Conservation (phyloP, 1,140 invertebrate species). For the Eriosoma lanigerum region DNA sequence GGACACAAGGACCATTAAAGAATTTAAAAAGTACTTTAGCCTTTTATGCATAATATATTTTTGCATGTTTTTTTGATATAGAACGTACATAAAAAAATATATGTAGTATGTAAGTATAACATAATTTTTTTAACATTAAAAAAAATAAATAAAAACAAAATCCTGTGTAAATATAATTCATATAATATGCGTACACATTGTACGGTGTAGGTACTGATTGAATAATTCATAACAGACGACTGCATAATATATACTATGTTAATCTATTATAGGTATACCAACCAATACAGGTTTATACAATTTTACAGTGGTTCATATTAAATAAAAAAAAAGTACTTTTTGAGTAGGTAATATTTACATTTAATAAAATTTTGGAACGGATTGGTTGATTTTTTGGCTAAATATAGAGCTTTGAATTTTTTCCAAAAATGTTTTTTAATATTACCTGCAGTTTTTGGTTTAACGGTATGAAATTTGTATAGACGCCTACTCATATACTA, state of each 20-base stretch:
- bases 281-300: too few relatives aligned
- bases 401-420: too few relatives aligned
- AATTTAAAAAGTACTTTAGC: slow-evolving; percentile 16
- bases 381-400: too few relatives aligned
- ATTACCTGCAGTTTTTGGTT: too few relatives aligned
- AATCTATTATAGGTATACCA: background rate
- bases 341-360: too few relatives aligned
- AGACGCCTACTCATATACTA: too few relatives aligned
- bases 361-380: too few relatives aligned
- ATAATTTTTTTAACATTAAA: background rate
- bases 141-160: slow-evolving; percentile 10
- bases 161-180: slow-evolving; percentile 43
- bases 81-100: background rate
- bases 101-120: too few relatives aligned
- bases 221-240: slow-evolving; percentile 41
- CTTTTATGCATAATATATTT: slow-evolving; percentile 45
- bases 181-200: slow-evolving; percentile 1
- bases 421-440: too few relatives aligned
- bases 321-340: too few relatives aligned
- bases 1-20: slow-evolving; percentile 39
- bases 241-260: background rate
- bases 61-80: slow-evolving; percentile 32
- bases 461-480: too few relatives aligned
- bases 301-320: background rate
- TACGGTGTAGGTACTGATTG: slow-evolving; percentile 18